A percentile compares a stretch with the other conserved stretches of the same genome.
These are phyloP conservation scores for Andrena chrysosceles DNA, from an alignment of 2,888 invertebrate species.

Conservation along the genomic window DNA sequence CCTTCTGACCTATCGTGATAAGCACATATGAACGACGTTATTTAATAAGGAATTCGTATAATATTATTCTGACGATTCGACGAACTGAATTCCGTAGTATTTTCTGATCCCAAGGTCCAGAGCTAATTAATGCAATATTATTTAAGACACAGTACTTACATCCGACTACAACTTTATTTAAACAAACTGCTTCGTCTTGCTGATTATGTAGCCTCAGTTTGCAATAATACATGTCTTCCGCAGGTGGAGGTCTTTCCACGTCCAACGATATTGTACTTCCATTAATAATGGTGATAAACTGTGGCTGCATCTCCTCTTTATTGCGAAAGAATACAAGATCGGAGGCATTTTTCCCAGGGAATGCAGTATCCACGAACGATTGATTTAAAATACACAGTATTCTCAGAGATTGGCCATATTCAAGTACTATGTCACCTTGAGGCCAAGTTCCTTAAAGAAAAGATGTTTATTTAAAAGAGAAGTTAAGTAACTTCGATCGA, in stretches of 20 bases:
- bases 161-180: conserved; percentile 87
- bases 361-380: conserved; percentile 80
- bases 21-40: conserved; percentile 61
- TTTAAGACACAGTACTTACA: conserved; percentile 84
- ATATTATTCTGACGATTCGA: conserved; percentile 20
- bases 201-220: conserved; percentile 80
- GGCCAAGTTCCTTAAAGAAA: conserved; percentile 84
- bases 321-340: conserved; percentile 85
- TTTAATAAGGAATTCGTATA: conserved; percentile 50
- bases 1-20: conserved; percentile 73
- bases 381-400: conserved; percentile 88
- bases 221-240: conserved; percentile 87
- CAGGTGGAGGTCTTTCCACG: conserved; percentile 86
- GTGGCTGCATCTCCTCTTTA: conserved; percentile 81
- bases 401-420: conserved; percentile 88
- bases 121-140: neutral
- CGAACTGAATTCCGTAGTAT: neutral
- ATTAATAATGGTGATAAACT: conserved; percentile 87
- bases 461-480: conserved; percentile 20
- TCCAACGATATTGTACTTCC: conserved; percentile 88
- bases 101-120: neutral
- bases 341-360: conserved; percentile 86
- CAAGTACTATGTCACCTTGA: conserved; percentile 87
- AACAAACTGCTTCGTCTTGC: conserved; percentile 84
- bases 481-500: neutral